These are phyloP conservation scores for Ara ararauna DNA, from an alignment of 2,797 vertebrate species.

Conservation along the genomic window DNA sequence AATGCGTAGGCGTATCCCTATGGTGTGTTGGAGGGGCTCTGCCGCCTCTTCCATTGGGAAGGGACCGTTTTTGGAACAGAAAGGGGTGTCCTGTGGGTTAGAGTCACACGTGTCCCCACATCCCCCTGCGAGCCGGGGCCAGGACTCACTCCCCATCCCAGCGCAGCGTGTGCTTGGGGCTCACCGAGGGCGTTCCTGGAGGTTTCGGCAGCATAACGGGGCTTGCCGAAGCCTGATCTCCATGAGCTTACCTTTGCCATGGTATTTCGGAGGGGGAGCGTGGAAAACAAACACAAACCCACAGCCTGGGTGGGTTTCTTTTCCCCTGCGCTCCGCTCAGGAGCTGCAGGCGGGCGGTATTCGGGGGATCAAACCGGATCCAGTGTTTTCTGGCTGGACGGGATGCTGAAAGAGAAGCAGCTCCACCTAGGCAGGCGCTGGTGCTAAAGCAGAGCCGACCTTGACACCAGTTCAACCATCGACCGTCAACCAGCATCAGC, in stretches of 20 bases:
- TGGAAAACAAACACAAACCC: constrained; percentile 26
- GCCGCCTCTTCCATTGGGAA: neutral
- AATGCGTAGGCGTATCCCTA: accelerated
- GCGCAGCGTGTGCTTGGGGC: accelerated
- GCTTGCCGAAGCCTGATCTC: neutral
- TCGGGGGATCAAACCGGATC: neutral
- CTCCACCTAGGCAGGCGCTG: constrained; percentile 62
- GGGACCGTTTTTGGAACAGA: neutral
- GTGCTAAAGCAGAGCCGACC: constrained; percentile 33
- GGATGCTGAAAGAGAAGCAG: constrained; percentile 53
- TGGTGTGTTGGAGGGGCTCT: neutral
- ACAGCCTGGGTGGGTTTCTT: neutral
- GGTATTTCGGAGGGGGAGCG: neutral
- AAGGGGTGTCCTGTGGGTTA: neutral
- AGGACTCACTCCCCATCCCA: neutral
- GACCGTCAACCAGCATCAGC: neutral
- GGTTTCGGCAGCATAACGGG: neutral
- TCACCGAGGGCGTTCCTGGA: constrained; percentile 1
- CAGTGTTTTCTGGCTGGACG: neutral
- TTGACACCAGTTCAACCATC: neutral
- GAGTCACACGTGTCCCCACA: neutral
- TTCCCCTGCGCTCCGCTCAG: neutral
- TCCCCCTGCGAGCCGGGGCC: accelerated
- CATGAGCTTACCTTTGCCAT: neutral
- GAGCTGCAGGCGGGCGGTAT: neutral